Percentiles rank a stretch among this genome's conserved stretches.
phyloP scores from a whole-genome alignment of 2,113 vertebrate species.

The Oenanthe melanoleuca region DNA sequence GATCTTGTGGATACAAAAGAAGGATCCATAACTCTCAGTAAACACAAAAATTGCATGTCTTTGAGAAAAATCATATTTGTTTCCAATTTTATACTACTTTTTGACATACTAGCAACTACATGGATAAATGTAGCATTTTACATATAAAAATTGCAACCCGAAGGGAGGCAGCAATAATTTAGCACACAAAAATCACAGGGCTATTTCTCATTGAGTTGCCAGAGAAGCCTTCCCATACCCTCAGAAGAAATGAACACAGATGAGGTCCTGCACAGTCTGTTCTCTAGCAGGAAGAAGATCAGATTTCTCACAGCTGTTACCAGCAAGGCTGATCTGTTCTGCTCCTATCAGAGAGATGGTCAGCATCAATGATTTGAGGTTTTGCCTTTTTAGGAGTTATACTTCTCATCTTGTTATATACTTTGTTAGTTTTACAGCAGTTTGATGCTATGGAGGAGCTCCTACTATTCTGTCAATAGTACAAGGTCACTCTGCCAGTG shows the following conservation, averaged over 20 bases:
- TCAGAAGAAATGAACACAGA: slow-evolving; percentile 33
- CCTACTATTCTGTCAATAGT: background rate
- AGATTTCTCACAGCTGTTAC: slow-evolving; percentile 19
- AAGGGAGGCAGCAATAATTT: background rate
- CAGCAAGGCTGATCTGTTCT: background rate
- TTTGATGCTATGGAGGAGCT: background rate
- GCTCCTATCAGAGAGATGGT: background rate
- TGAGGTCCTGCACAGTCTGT: background rate
- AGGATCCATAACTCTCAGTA: background rate
- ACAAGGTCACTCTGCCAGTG: background rate
- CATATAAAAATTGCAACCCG: background rate
- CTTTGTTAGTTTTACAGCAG: slow-evolving; percentile 20
- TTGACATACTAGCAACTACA: background rate
- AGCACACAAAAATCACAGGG: background rate
- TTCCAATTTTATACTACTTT: background rate
- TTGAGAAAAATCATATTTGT: background rate
- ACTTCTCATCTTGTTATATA: slow-evolving; percentile 12
- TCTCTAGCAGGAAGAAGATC: background rate
- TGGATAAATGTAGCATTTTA: background rate
- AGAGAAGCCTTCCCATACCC: background rate
- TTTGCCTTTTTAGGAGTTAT: background rate
- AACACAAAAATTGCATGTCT: background rate
- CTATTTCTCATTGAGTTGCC: background rate
- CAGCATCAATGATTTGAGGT: slow-evolving; percentile 15
- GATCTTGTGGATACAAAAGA: background rate